phyloP scores from a whole-genome alignment of 1,140 invertebrate species.

The Papilio helenus region DNA sequence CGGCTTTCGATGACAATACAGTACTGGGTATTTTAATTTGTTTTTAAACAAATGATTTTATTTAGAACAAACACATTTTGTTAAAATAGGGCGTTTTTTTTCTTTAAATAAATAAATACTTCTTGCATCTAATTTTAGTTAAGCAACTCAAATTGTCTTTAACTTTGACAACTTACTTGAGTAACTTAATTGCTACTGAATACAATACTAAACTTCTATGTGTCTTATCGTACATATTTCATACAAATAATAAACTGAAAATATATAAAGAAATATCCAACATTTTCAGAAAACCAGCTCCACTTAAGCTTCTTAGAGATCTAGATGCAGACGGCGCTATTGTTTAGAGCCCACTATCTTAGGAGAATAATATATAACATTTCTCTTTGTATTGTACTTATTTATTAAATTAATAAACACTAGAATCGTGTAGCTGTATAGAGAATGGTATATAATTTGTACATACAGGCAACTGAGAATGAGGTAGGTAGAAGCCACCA shows the following conservation, averaged over 20 bases:
- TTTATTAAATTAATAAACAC: background rate
- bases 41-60: background rate
- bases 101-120: too few species aligned
- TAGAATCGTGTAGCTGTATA: background rate
- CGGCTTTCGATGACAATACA: background rate
- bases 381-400: background rate
- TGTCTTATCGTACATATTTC: background rate
- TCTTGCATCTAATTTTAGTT: too few species aligned
- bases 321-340: slow-evolving; percentile 8
- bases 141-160: too few species aligned
- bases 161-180: too few species aligned
- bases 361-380: background rate
- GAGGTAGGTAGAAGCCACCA: background rate
- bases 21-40: background rate
- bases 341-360: background rate
- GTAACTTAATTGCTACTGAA: too few species aligned
- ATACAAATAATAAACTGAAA: background rate
- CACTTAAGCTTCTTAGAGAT: slow-evolving; percentile 10
- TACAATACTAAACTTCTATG: background rate
- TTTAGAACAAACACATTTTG: too few species aligned
- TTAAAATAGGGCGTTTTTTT: too few species aligned
- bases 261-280: background rate
- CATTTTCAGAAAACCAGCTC: background rate
- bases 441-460: background rate
- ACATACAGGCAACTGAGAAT: background rate